Conservation (phyloP, 2,113 vertebrate genomes). For the Platycercus adscitus region DNA sequence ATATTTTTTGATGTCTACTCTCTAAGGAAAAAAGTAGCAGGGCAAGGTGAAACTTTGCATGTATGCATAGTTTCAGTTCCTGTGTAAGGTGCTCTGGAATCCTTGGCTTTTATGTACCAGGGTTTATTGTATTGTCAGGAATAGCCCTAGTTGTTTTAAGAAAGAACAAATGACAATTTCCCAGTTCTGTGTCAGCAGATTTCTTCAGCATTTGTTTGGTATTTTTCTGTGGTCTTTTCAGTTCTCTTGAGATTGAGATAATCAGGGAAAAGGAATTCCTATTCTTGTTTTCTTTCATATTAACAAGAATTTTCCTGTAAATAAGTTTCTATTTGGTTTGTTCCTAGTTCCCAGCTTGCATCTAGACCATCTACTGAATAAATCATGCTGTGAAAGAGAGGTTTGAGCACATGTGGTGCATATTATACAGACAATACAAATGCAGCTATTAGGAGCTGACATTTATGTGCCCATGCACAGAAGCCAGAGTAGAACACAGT, state of each 20-base stretch:
- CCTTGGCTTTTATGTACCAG: fast-evolving
- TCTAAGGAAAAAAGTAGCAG: neutral
- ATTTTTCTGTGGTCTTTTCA: neutral
- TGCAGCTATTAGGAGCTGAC: neutral
- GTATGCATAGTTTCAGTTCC: neutral
- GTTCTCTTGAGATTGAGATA: neutral
- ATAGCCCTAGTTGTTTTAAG: neutral
- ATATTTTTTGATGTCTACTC: neutral
- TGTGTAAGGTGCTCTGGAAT: neutral
- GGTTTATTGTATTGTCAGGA: neutral
- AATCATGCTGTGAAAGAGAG: neutral
- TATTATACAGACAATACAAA: neutral
- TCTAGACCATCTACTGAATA: neutral
- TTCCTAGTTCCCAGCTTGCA: neutral
- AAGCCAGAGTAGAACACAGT: neutral
- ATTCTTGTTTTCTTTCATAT: neutral
- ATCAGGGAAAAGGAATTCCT: neutral
- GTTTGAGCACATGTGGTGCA: neutral
- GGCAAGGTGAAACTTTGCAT: neutral
- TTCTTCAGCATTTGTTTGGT: neutral
- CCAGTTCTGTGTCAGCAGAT: neutral
- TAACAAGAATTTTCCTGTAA: neutral
- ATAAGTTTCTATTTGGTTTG: neutral
- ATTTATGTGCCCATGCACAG: neutral
- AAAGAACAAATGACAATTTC: neutral